phyloP scores from a whole-genome alignment of 2,797 vertebrate species.

The Lithobates sylvaticus region DNA sequence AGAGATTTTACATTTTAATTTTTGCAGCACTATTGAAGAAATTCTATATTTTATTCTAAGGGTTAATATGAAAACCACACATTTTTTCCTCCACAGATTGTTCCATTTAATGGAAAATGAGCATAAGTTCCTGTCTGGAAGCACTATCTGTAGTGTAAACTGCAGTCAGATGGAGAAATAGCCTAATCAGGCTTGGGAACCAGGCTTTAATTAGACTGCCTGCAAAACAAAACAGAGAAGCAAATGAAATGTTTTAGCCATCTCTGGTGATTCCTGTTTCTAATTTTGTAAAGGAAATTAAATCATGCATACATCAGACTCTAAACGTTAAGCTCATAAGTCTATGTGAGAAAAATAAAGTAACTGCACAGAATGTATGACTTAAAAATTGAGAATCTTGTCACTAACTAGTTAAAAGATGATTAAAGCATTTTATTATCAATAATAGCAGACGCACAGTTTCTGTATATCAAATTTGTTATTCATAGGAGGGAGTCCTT shows the following conservation, averaged over 20 bases:
- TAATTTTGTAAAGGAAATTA: constrained; percentile 81
- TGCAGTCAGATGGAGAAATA: constrained; percentile 79
- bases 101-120: constrained; percentile 75
- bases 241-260: constrained; percentile 81
- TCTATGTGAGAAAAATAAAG: constrained; percentile 66
- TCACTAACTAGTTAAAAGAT: too few species aligned
- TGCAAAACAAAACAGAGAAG: constrained; percentile 78
- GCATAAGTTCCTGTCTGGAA: constrained; percentile 75
- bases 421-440: too few species aligned
- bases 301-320: constrained; percentile 80
- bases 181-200: constrained; percentile 78
- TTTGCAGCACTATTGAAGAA: background rate
- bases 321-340: constrained; percentile 68
- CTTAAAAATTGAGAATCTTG: too few species aligned
- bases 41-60: background rate
- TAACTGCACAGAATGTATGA: background rate
- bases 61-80: constrained; percentile 58
- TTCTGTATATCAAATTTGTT: too few species aligned
- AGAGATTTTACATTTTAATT: background rate
- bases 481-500: too few species aligned
- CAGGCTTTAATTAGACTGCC: constrained; percentile 77
- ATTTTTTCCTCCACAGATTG: constrained; percentile 72
- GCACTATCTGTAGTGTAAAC: constrained; percentile 73
- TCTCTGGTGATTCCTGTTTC: constrained; percentile 78
- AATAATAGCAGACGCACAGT: too few species aligned